These are phyloP conservation scores for Drosophila rufa DNA, from an alignment of 1,140 invertebrate genomes.

Conservation along the genomic window DNA sequence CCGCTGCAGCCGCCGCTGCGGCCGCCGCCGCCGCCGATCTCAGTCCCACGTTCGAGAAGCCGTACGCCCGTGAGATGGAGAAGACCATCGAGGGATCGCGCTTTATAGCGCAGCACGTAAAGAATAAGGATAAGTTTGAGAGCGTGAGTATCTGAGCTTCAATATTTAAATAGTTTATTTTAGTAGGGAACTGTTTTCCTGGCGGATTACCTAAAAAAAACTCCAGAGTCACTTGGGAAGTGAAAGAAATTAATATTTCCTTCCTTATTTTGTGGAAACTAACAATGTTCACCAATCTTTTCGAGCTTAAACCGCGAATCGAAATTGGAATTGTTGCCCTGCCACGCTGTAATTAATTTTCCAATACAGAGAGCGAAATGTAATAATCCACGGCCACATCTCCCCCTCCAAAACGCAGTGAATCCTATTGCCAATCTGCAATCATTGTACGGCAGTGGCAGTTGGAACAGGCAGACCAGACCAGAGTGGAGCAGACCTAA, in stretches of 20 bases:
- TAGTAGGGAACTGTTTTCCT: no score
- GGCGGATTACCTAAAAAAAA: not conserved
- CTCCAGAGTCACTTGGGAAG: not conserved
- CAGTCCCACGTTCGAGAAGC: constrained; percentile 92
- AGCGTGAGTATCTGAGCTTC: constrained; percentile 89
- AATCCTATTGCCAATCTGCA: constrained; percentile 45
- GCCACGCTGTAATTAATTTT: constrained; percentile 46
- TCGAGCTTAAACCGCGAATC: not conserved
- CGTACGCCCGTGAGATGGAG: constrained; percentile 91
- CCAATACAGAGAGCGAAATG: constrained; percentile 21
- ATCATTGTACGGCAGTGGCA: constrained; percentile 37
- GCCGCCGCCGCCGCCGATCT: constrained; percentile 86
- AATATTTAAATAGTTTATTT: not conserved
- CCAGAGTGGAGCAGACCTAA: constrained; percentile 14
- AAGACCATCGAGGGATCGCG: constrained; percentile 95
- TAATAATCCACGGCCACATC: constrained; percentile 26
- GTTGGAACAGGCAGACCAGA: constrained; percentile 18
- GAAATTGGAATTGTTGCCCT: constrained; percentile 13
- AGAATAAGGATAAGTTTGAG: constrained; percentile 97
- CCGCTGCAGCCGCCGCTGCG: constrained; percentile 53
- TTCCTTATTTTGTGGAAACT: not conserved
- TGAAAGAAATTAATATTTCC: not conserved
- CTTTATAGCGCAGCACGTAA: constrained; percentile 97
- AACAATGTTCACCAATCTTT: not conserved
- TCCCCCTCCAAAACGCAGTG: constrained; percentile 20